These are phyloP conservation scores for Pomacea maculata DNA, from an alignment of 1,140 invertebrate species.

Conservation along the genomic window DNA sequence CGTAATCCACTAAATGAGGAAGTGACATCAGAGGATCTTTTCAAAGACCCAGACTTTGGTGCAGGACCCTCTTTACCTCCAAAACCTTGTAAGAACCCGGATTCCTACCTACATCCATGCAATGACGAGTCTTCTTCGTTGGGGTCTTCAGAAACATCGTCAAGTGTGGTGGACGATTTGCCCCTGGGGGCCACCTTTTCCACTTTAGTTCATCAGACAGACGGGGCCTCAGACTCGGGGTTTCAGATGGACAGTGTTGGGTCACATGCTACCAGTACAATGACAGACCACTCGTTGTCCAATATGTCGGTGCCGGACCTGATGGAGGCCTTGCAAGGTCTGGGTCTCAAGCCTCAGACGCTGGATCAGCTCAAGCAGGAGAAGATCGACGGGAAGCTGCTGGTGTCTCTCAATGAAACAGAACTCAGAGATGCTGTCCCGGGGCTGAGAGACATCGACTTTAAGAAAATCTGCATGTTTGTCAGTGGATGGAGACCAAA, in stretches of 20 bases:
- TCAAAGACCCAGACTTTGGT: no score
- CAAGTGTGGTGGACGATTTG: constrained; percentile 22
- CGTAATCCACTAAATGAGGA: no score
- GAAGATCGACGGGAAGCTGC: constrained; percentile 28
- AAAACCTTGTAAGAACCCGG: no score
- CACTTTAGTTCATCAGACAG: neutral
- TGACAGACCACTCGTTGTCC: neutral
- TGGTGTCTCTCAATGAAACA: constrained; percentile 19
- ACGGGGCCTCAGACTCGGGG: neutral
- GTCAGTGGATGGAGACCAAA: constrained; percentile 20
- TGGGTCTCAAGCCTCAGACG: constrained; percentile 13
- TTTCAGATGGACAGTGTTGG: neutral
- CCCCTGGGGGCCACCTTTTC: constrained; percentile 27
- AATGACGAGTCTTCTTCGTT: neutral
- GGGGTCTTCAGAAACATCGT: neutral
- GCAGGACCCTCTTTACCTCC: no score
- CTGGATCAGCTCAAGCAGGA: constrained; percentile 13
- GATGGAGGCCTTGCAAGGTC: constrained; percentile 3
- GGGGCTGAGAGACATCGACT: constrained; percentile 18
- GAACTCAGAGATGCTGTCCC: constrained; percentile 21
- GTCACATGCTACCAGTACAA: neutral
- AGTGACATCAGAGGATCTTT: no score
- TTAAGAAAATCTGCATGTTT: constrained; percentile 27
- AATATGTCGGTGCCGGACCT: constrained; percentile 17
- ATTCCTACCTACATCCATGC: no score